phyloP scores from a whole-genome alignment of 35 echinoderm and acorn worm species.

The Ophioderma brevispina region DNA sequence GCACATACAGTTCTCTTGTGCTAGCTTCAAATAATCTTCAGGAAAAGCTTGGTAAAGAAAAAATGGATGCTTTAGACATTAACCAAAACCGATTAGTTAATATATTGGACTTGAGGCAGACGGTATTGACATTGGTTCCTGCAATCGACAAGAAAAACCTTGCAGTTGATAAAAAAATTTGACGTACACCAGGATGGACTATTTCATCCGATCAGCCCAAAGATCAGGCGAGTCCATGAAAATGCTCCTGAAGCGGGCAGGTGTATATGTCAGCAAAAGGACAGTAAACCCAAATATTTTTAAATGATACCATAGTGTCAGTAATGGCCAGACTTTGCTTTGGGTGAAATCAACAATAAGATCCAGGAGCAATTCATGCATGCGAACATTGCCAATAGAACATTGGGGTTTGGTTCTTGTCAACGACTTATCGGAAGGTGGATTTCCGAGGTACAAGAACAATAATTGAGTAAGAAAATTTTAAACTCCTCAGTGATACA shows the following conservation, averaged over 20 bases:
- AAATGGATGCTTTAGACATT: conserved; percentile 15
- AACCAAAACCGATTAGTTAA: conserved; percentile 81
- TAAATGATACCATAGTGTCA: neutral
- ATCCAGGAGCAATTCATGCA: neutral
- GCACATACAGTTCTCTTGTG: conserved; percentile 79
- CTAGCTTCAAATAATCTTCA: conserved; percentile 47
- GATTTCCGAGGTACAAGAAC: neutral
- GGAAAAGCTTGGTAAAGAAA: conserved; percentile 7
- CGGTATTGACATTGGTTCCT: conserved; percentile 35
- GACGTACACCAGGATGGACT: conserved; percentile 51
- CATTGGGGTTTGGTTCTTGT: neutral
- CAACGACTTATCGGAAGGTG: neutral
- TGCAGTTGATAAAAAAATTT: conserved; percentile 10
- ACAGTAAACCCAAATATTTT: neutral
- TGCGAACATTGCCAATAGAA: neutral
- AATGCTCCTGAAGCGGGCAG: neutral
- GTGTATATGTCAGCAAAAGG: neutral
- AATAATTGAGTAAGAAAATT: too few species aligned
- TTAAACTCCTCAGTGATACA: too few species aligned
- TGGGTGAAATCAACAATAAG: neutral
- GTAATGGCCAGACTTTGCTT: neutral
- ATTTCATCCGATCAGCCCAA: conserved; percentile 31
- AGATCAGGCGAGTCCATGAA: conserved; percentile 47
- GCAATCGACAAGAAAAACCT: neutral
- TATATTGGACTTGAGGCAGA: conserved; percentile 76